A percentile compares a stretch with the other conserved stretches of the same genome.
Conservation (phyloP, 2,113 vertebrate species). For the Asarcornis scutulata region DNA sequence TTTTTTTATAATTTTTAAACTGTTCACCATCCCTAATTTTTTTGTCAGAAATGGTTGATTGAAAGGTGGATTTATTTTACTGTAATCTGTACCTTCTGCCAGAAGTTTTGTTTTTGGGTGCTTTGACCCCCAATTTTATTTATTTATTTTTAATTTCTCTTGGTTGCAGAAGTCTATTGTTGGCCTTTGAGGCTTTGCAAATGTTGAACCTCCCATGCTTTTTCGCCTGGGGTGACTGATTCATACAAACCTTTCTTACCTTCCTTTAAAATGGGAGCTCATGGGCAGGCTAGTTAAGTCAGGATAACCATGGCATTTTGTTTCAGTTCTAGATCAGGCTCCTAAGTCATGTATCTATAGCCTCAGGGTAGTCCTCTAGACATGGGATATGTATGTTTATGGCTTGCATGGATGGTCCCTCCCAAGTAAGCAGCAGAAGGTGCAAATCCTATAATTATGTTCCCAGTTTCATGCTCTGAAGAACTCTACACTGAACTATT, state of each 20-base stretch:
- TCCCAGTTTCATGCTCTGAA: neutral
- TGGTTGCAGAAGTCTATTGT: neutral
- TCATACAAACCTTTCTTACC: neutral
- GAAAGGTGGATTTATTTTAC: neutral
- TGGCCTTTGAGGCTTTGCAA: neutral
- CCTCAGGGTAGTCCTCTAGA: neutral
- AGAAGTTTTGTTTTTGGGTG: neutral
- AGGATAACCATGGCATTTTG: neutral
- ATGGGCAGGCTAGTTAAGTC: neutral
- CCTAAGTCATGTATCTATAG: neutral
- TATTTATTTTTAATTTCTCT: neutral
- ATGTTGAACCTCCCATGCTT: conserved; percentile 6
- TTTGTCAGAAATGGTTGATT: neutral
- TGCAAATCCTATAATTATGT: neutral
- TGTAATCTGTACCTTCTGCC: neutral
- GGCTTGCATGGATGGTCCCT: neutral
- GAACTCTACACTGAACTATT: neutral
- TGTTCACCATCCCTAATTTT: neutral
- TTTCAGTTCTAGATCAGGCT: neutral
- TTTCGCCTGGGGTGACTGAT: neutral
- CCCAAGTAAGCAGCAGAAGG: neutral
- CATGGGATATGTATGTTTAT: neutral
- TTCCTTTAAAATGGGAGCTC: neutral
- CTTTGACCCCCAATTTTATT: neutral
- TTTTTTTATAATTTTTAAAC: neutral